phyloP scores from a whole-genome alignment of 2,797 vertebrate species.

The Gouania willdenowi region DNA sequence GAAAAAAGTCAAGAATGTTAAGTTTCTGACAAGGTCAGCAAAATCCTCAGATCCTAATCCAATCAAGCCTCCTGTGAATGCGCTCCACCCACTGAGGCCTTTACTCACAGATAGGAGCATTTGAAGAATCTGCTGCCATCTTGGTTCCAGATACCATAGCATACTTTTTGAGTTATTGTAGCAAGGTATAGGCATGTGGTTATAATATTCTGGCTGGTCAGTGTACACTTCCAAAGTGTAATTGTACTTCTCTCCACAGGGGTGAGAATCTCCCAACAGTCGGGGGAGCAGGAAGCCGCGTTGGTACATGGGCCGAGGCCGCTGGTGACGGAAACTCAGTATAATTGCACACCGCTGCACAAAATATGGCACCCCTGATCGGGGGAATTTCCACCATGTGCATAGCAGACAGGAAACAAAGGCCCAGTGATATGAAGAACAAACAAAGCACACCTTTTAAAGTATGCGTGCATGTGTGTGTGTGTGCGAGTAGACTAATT shows the following conservation, averaged over 20 bases:
- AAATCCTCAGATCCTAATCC: too few relatives aligned
- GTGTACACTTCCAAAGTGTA: slow-evolving; percentile 31
- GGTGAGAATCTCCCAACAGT: slow-evolving; percentile 69
- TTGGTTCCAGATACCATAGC: too few relatives aligned
- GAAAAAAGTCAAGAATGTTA: too few relatives aligned
- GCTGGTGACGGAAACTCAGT: slow-evolving; percentile 46
- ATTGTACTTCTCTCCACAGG: slow-evolving; percentile 66
- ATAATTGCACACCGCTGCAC: slow-evolving; percentile 21
- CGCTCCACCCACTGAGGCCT: too few relatives aligned
- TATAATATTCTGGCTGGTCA: slow-evolving; percentile 5
- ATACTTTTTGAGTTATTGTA: too few relatives aligned
- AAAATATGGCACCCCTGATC: slow-evolving; percentile 41
- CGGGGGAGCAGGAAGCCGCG: slow-evolving; percentile 57
- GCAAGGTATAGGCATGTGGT: too few relatives aligned
- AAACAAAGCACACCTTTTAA: slow-evolving; percentile 47
- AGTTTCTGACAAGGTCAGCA: too few relatives aligned
- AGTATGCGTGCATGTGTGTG: slow-evolving; percentile 38
- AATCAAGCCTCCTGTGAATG: too few relatives aligned
- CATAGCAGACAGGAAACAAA: slow-evolving; percentile 63
- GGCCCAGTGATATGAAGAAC: slow-evolving; percentile 54
- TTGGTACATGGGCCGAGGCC: slow-evolving; percentile 58
- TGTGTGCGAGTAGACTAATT: slow-evolving; percentile 29
- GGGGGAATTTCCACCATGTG: slow-evolving; percentile 74
- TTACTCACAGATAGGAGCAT: too few relatives aligned
- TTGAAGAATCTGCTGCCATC: too few relatives aligned